These are phyloP conservation scores for Steatornis caripensis DNA, from an alignment of 2,113 vertebrate species.

Conservation along the genomic window DNA sequence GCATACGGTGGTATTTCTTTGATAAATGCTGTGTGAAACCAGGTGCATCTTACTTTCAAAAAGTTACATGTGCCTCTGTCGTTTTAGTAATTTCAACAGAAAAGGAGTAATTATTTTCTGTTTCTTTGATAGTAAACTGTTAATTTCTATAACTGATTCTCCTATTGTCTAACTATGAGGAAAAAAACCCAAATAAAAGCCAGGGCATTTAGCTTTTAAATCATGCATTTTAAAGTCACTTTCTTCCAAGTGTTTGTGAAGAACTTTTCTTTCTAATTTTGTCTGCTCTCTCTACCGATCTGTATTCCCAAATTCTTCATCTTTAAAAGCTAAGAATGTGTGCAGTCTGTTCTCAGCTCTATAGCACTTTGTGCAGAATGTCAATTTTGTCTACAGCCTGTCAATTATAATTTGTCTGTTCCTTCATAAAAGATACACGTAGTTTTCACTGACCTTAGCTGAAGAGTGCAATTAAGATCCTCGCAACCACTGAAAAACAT, in stretches of 20 bases:
- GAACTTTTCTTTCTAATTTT: background rate
- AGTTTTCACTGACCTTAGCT: background rate
- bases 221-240: background rate
- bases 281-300: background rate
- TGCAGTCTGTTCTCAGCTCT: background rate
- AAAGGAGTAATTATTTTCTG: background rate
- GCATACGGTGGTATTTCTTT: background rate
- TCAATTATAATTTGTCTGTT: background rate
- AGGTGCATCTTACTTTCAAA: background rate
- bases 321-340: background rate
- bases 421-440: background rate
- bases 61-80: background rate
- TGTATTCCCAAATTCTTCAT: background rate
- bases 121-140: constrained; percentile 4
- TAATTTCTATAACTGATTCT: constrained; percentile 40
- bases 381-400: background rate
- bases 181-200: background rate
- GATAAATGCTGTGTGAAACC: background rate
- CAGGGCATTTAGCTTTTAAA: background rate
- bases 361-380: background rate
- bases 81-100: constrained; percentile 30
- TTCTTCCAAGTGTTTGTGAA: background rate
- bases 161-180: constrained; percentile 12
- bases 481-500: background rate
- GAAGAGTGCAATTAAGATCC: background rate